Base-by-base conservation (phyloP, 2,113 vertebrate genomes). In the Eidolon helvum region DNA sequence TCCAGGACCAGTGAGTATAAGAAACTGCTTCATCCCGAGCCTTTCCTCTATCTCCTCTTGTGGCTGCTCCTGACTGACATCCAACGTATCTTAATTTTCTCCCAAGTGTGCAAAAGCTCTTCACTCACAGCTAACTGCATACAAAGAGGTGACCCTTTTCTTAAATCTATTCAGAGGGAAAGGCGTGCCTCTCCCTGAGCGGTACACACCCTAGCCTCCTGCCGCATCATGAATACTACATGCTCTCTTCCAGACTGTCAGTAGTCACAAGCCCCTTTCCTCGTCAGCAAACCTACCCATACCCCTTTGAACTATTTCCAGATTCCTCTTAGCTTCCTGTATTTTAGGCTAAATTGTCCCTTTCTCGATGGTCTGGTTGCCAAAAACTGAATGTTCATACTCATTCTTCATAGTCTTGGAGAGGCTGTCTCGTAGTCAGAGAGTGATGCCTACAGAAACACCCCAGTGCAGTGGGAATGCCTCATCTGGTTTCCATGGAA, bases 311-410 rank as follows among this genome's bases (percentile, higher is more conserved):
- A 40, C 43, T 69, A 7, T 72, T 18, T 18, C 7, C 8, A 45
- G 4, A 24, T n/a, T 43, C 15, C 11, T 5, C 3, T 48, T 15
- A 4, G 2, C 6, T 38, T 9, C 22, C 4, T 2, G 8, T 6
- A 3, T 63, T 72, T 91, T 10, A 43, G 35, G 2, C 26, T 40
- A 43, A 82, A 35, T 21, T 48, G 55, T 19, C 15, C 30, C 1
- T 6, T 55, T 78, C 75, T 38, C 16, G 30, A 10, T n/a, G 50
- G 15, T 33, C 26, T 48, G 10, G 7, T 74, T 43, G 10, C 4
- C 26, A 45, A 83, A 85, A 38, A 53, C 0, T 91, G 10, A 87
- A 48, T 24, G 22, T 1, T 68, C 28, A 50, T 18, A 74, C 68
- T 9, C 18, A 55, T 55, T 11, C 8, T 55, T 63, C 18, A 55